Evolutionary conservation across 2,888 invertebrate species (phyloP).

Genomic region (Ryuthela nishihirai): DNA sequence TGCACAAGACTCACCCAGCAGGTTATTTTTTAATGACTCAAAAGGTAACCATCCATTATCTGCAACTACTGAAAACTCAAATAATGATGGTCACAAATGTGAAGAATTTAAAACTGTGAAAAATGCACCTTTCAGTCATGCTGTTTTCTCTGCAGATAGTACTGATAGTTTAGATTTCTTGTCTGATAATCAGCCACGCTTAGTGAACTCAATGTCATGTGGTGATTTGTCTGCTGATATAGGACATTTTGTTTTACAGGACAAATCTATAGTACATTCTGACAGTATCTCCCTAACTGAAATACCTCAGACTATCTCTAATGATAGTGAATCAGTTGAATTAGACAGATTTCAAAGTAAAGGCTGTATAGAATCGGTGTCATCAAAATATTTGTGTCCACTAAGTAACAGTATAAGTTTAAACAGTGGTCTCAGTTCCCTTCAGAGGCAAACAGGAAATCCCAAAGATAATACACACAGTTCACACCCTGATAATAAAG

Average conservation of each 20-base stretch:
- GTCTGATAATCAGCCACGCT: conserved; percentile 36
- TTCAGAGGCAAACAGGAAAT: conserved; percentile 30
- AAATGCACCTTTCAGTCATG: conserved; percentile 24
- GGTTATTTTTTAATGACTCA: too few relatives aligned
- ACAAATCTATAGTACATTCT: conserved; percentile 12
- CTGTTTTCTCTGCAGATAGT: conserved; percentile 35
- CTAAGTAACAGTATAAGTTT: conserved; percentile 36
- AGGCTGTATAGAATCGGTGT: conserved; percentile 8
- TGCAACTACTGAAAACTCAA: too few relatives aligned
- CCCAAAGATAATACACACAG: conserved; percentile 14
- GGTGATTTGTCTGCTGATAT: conserved; percentile 33
- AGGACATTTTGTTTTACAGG: conserved; percentile 8
- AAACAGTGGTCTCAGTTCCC: conserved; percentile 34
- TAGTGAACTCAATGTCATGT: conserved; percentile 36
- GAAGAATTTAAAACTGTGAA: background rate
- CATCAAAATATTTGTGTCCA: conserved; percentile 15
- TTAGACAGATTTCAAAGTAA: background rate
- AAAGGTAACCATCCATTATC: too few relatives aligned
- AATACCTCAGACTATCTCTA: conserved; percentile 18
- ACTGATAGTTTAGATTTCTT: conserved; percentile 39
- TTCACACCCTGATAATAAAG: conserved; percentile 18
- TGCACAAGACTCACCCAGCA: too few relatives aligned
- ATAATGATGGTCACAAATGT: background rate
- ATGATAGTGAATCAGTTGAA: conserved; percentile 11
- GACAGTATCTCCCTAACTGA: conserved; percentile 32